Evolutionary conservation across 2,888 invertebrate species (phyloP), one percentile per base, ranked within the genome.

Genomic region (Caenorhabditis virilis): DNA sequence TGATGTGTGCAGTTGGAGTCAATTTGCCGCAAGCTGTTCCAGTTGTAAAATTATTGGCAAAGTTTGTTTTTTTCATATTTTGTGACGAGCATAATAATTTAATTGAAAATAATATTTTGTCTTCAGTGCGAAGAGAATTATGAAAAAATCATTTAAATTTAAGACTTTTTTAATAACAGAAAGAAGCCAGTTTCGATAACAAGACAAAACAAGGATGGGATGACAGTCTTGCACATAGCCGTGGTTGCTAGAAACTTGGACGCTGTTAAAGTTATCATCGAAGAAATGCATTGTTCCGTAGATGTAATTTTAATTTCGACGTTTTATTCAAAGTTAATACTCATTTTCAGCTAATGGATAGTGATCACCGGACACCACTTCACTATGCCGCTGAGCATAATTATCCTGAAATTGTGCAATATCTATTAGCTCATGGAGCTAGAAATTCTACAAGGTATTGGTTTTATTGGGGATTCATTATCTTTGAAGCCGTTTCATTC

Each of bases 1-100:
- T 81, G 25, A 80, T 82, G 76, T 78, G 75, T 59, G 78, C 81
- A 2, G 77, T 69, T 1, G 73, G 75, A 16, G 69, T 73, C 1
- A 54, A 55, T 15, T 51, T 72, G 1, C 71, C 73, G 3, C 73
- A 73, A 50, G 76, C 76, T 2, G 54, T 68, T 6, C 69, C 71
- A 9, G 76, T 78, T 5, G 68, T 78, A 13, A 58, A 66, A 5
- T 58, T 74, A 7, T 53, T 80, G 16, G 71, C 60, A 13, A 53
- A 45, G 25, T 52, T 6, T 2, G 23, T 49, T n/a, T 11, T 2
- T 9, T n/a, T 13, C 7, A 6, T 30, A 6, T 30, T 9, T 30
- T 30, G 30, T 30, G n/a, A n/a, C n/a, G n/a, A n/a, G n/a, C n/a
- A n/a, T n/a, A n/a, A n/a, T n/a, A n/a, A n/a, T n/a, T n/a, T n/a